phyloP scores from a whole-genome alignment of 2,888 invertebrate genomes.

The Ditylenchus weischeri region DNA sequence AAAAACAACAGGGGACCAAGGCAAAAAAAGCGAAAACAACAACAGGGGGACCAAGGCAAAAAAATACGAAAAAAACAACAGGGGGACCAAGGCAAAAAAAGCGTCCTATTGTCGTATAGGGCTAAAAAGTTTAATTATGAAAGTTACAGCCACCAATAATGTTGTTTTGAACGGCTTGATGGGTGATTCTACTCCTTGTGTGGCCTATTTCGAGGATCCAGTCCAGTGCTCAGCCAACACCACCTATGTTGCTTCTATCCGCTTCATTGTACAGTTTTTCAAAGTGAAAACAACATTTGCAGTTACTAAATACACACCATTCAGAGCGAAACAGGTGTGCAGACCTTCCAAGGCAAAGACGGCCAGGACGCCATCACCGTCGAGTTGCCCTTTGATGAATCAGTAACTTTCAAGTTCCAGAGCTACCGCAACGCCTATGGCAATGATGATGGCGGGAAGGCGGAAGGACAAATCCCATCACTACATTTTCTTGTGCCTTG shows the following conservation, averaged over 20 bases:
- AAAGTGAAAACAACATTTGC: background rate
- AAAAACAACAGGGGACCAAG: no score
- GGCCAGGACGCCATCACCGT: conserved; percentile 37
- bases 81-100: no score
- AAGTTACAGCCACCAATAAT: conserved; percentile 34
- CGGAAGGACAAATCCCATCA: conserved; percentile 40
- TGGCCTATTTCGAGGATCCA: conserved; percentile 37
- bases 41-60: no score
- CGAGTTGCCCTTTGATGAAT: conserved; percentile 39
- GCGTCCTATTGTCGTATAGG: no score
- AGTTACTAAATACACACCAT: background rate
- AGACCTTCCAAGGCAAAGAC: conserved; percentile 42
- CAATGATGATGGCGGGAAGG: conserved; percentile 37
- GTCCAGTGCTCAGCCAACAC: conserved; percentile 25
- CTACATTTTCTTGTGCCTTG: conserved; percentile 42
- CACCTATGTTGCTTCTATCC: conserved; percentile 28
- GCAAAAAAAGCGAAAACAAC: no score
- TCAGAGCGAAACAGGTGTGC: conserved; percentile 30
- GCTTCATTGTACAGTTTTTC: conserved; percentile 33
- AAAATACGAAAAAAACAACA: no score
- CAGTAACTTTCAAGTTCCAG: conserved; percentile 36
- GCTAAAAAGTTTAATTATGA: conserved; percentile 20
- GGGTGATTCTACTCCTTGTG: conserved; percentile 36
- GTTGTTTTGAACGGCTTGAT: conserved; percentile 34
- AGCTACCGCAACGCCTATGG: conserved; percentile 40